phyloP scores from a whole-genome alignment of 2,888 invertebrate species.

The Zootermopsis nevadensis region DNA sequence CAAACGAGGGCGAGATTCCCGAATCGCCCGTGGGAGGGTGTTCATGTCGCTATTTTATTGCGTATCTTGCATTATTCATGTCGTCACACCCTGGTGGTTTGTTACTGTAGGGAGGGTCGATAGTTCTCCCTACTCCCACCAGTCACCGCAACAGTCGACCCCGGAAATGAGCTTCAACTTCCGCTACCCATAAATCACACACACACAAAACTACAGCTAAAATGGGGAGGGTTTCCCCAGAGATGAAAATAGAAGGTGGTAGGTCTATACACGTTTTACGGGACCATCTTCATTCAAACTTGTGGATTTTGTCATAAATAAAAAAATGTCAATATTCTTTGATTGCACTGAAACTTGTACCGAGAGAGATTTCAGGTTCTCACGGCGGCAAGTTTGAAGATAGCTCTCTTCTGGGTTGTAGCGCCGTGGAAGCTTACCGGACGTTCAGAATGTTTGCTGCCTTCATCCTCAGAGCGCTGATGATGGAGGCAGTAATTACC shows the following conservation, averaged over 20 bases:
- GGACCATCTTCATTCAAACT: constrained; percentile 1
- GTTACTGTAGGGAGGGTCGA: constrained; percentile 38
- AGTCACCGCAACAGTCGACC: constrained; percentile 34
- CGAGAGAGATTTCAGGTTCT: no score
- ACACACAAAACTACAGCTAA: background rate
- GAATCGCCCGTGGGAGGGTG: constrained; percentile 14
- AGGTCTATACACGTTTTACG: background rate
- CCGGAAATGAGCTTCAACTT: constrained; percentile 42
- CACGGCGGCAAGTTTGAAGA: no score
- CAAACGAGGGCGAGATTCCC: constrained; percentile 15
- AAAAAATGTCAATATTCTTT: no score
- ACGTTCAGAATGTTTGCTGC: no score
- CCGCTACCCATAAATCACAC: constrained; percentile 38
- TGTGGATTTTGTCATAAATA: background rate
- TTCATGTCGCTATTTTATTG: constrained; percentile 23
- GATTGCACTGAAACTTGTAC: no score
- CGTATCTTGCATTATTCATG: constrained; percentile 36
- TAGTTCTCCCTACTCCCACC: constrained; percentile 23
- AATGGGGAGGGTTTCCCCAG: background rate
- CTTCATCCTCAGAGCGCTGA: no score
- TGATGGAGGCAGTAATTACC: no score
- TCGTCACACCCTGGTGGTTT: constrained; percentile 39
- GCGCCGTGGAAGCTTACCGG: no score
- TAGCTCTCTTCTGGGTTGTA: no score
- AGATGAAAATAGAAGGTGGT: background rate